Conservation (phyloP, 2,113 vertebrate genomes). For the Albula glossodonta region DNA sequence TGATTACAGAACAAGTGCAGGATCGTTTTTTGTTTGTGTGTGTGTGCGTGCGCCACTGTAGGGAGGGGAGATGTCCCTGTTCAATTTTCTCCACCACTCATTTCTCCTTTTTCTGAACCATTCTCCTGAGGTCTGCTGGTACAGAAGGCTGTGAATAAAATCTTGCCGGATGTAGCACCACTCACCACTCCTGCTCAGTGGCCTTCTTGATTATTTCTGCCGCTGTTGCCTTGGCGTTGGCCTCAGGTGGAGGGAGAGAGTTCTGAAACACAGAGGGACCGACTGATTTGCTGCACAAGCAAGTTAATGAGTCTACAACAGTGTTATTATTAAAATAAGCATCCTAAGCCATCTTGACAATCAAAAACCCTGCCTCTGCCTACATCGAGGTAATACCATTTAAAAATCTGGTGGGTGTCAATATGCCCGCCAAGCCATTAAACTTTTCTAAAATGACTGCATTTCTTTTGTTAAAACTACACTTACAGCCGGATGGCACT, state of each 20-base stretch:
- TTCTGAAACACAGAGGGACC: slow-evolving; percentile 63
- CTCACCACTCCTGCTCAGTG: slow-evolving; percentile 76
- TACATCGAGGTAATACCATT: neutral
- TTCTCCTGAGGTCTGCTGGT: neutral
- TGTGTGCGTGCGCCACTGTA: too few species aligned
- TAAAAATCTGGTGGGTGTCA: neutral
- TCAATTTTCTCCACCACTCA: too few species aligned
- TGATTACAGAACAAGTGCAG: too few species aligned
- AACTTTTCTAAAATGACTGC: neutral
- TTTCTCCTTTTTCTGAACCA: too few species aligned
- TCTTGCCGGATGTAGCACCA: neutral
- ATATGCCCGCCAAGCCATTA: too few species aligned
- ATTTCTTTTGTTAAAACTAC: neutral
- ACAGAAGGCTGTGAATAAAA: neutral
- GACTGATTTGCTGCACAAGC: neutral
- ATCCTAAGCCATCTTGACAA: neutral
- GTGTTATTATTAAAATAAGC: neutral
- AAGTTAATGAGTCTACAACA: neutral
- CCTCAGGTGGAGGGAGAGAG: slow-evolving; percentile 69
- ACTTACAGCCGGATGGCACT: neutral
- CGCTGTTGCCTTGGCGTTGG: slow-evolving; percentile 68
- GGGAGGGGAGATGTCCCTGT: neutral
- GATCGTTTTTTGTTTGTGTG: too few species aligned
- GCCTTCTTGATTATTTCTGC: slow-evolving; percentile 62
- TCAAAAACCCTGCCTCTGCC: neutral